Percentiles rank a stretch among this genome's conserved stretches.
These are phyloP conservation scores for Corythoichthys haematopterus DNA, from an alignment of 2,113 vertebrate genomes.

Conservation along the genomic window DNA sequence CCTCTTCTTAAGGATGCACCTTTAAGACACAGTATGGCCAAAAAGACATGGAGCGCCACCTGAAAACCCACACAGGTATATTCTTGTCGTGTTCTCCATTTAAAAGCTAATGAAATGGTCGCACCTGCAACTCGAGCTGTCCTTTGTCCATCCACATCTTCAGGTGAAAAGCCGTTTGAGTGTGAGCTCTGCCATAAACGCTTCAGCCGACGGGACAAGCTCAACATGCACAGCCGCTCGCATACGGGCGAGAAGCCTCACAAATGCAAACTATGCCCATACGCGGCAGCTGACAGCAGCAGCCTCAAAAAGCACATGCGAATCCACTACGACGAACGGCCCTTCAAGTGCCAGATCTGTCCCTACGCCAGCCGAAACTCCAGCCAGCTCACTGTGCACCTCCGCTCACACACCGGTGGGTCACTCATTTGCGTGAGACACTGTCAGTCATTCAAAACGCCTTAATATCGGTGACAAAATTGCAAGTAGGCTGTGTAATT, in stretches of 20 bases:
- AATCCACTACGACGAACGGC: slow-evolving; percentile 90
- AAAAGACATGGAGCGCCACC: slow-evolving; percentile 96
- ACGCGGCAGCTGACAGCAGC: slow-evolving; percentile 93
- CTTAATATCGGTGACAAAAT: no score
- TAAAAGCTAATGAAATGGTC: no score
- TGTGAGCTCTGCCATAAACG: slow-evolving; percentile 91
- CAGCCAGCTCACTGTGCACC: slow-evolving; percentile 95
- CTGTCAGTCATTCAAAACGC: no score
- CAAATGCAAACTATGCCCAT: slow-evolving; percentile 89
- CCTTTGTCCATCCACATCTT: background rate
- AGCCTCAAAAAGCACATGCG: slow-evolving; percentile 95
- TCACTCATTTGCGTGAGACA: no score
- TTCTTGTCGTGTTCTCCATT: background rate
- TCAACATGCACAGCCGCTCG: slow-evolving; percentile 90
- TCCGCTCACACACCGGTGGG: slow-evolving; percentile 83
- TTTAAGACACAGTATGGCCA: slow-evolving; percentile 97
- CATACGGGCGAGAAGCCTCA: slow-evolving; percentile 95
- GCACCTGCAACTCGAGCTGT: accelerated
- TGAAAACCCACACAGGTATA: slow-evolving; percentile 92
- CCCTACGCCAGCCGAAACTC: slow-evolving; percentile 95
- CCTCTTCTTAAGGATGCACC: slow-evolving; percentile 79
- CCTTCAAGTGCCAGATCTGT: slow-evolving; percentile 96
- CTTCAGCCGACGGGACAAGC: slow-evolving; percentile 92
- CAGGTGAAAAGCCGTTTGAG: slow-evolving; percentile 94
- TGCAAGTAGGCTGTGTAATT: no score